Base-by-base conservation (phyloP, 2,888 invertebrate genomes). In the Rutpela maculata region DNA sequence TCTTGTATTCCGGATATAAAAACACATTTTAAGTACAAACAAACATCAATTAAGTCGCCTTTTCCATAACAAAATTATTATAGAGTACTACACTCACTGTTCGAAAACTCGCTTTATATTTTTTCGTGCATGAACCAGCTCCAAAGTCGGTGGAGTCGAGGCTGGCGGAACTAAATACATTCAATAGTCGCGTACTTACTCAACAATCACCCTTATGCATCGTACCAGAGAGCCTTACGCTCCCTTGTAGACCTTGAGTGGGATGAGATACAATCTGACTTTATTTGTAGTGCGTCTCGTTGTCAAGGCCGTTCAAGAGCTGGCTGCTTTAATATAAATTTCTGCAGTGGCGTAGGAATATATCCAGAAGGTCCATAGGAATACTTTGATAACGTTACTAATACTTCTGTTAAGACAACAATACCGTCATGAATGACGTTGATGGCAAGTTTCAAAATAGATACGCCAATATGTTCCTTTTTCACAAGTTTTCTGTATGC, bases 221-320 rank as follows among this genome's bases (percentile, higher is more conserved):
- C 60, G 65, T 67, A 63, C 66, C 76, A 60, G 22, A 77, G 77
- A 65, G 78, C 38, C n/a, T 31, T 60, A 19, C 65, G 76, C 80
- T 80, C 80, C 81, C 81, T 74, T 78, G 76, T 78, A 79, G 84
- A 84, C 87, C 84, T 87, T 85, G 85, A 85, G 83, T 85, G 81
- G 82, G 84, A 85, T 83, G 84, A 85, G 86, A 86, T 86, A 86
- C 83, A 83, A 86, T 86, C 86, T 83, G 82, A 82, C 83, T 85
- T 83, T 85, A 83, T 86, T 85, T 85, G 83, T 84, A 81, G 83
- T 84, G 81, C 83, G 84, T 84, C 85, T 85, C 82, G 84, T 81
- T 82, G 82, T 83, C 83, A 83, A 84, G 84, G 84, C 79, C 83
- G 81, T 79, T 70, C 81, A 78, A 78, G 79, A 76, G 75, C 76